A percentile compares a stretch with the other conserved stretches of the same genome.
phyloP scores from a whole-genome alignment of 2,113 vertebrate species.

The Podilymbus podiceps region DNA sequence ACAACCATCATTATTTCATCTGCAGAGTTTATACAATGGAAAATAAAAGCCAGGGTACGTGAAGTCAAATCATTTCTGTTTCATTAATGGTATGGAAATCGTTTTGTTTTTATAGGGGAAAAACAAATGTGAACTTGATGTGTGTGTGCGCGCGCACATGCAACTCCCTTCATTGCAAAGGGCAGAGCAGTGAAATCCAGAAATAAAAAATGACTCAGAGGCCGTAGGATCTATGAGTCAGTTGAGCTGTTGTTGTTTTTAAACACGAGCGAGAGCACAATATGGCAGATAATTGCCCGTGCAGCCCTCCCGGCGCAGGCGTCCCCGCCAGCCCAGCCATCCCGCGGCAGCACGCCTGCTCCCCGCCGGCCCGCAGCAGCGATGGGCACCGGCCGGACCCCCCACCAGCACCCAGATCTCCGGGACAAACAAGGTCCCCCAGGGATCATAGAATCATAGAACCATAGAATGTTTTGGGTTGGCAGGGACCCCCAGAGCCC shows the following conservation, averaged over 20 bases:
- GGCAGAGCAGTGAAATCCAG: conserved; percentile 62
- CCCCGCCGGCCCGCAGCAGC: background rate
- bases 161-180: conserved; percentile 39
- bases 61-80: conserved; percentile 16
- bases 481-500: too few species aligned
- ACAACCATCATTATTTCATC: conserved; percentile 49
- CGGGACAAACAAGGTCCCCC: background rate
- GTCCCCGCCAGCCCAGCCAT: background rate
- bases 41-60: conserved; percentile 37
- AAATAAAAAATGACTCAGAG: conserved; percentile 70
- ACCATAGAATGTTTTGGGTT: too few species aligned
- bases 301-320: background rate
- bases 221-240: conserved; percentile 66
- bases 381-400: accelerated
- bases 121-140: conserved; percentile 51
- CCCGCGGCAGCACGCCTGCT: background rate
- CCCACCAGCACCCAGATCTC: background rate
- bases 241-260: conserved; percentile 62
- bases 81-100: conserved; percentile 64
- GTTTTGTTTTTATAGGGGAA: conserved; percentile 55
- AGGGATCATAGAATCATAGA: too few species aligned
- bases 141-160: background rate
- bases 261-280: background rate
- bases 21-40: conserved; percentile 53
- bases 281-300: conserved; percentile 24